phyloP scores from a whole-genome alignment of 2,888 invertebrate species.

The Melipona beecheii region DNA sequence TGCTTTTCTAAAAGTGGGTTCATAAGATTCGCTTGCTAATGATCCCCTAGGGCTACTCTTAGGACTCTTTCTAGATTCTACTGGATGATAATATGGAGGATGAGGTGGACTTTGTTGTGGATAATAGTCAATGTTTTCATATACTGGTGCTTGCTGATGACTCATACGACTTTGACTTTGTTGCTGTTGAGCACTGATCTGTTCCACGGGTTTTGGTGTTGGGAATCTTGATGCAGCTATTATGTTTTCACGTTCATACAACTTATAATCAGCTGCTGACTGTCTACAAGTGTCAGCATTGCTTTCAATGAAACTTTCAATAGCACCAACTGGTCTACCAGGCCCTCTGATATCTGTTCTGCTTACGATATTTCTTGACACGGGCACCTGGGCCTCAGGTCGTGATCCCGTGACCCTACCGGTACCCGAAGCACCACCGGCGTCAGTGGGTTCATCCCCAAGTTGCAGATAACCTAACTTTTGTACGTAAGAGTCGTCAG shows the following conservation, averaged over 20 bases:
- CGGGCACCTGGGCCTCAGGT: conserved; percentile 82
- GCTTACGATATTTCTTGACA: conserved; percentile 64
- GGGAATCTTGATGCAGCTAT: conserved; percentile 92
- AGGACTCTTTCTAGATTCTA: conserved; percentile 84
- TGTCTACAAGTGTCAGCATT: conserved; percentile 69
- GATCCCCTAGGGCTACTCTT: conserved; percentile 81
- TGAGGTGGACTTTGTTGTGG: conserved; percentile 85
- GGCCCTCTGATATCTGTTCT: conserved; percentile 66
- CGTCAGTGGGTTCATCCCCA: conserved; percentile 76
- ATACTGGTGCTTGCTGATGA: conserved; percentile 86
- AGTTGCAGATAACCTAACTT: conserved; percentile 82
- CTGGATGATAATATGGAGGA: conserved; percentile 88
- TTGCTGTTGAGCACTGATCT: conserved; percentile 84
- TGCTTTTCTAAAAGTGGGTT: conserved; percentile 89
- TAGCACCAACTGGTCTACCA: conserved; percentile 87
- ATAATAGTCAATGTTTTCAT: conserved; percentile 94
- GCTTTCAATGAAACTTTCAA: conserved; percentile 87
- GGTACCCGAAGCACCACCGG: conserved; percentile 53
- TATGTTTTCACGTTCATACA: conserved; percentile 90
- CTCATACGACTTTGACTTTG: conserved; percentile 68
- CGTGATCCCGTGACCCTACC: conserved; percentile 76
- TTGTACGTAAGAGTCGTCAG: conserved; percentile 81
- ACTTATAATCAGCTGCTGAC: conserved; percentile 84
- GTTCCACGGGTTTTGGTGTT: conserved; percentile 90
- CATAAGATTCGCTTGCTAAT: conserved; percentile 80